Conservation (phyloP, 2,797 vertebrate genomes). For the Chromis chromis region DNA sequence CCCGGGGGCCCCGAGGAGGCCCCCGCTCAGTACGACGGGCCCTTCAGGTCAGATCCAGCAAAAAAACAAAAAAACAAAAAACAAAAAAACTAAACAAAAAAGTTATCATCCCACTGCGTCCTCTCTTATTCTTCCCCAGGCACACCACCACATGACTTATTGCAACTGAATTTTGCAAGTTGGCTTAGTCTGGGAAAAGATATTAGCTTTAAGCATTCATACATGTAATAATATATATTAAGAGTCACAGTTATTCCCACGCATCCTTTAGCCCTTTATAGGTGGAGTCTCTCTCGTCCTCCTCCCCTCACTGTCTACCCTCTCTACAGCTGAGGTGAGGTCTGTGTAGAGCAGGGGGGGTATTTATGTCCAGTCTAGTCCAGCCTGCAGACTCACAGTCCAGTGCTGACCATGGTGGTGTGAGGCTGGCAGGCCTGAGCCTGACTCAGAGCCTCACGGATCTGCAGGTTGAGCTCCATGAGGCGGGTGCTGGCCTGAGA, state of each 20-base stretch:
- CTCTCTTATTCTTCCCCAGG: conserved; percentile 74
- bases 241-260: conserved; percentile 82
- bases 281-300: conserved; percentile 72
- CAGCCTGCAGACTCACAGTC: conserved; percentile 87
- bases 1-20: conserved; percentile 37
- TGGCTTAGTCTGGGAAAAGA: conserved; percentile 80
- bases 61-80: conserved; percentile 37
- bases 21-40: conserved; percentile 21
- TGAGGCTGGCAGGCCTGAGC: conserved; percentile 86
- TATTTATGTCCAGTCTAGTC: conserved; percentile 48
- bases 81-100: conserved; percentile 21
- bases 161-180: conserved; percentile 85
- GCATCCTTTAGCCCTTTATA: conserved; percentile 87
- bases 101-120: conserved; percentile 55
- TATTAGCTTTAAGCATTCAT: conserved; percentile 78
- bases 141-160: conserved; percentile 82
- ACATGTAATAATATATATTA: conserved; percentile 73
- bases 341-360: conserved; percentile 44
- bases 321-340: conserved; percentile 60
- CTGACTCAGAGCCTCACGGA: conserved; percentile 92
- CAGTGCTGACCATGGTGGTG: conserved; percentile 86
- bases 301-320: conserved; percentile 49
- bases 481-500: conserved; percentile 93
- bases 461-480: conserved; percentile 98
- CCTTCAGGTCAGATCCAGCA: conserved; percentile 82